A percentile compares a stretch with the other conserved stretches of the same genome.
Evolutionary conservation across 2,113 vertebrate species (phyloP).

Genomic region (Alouatta palliata): DNA sequence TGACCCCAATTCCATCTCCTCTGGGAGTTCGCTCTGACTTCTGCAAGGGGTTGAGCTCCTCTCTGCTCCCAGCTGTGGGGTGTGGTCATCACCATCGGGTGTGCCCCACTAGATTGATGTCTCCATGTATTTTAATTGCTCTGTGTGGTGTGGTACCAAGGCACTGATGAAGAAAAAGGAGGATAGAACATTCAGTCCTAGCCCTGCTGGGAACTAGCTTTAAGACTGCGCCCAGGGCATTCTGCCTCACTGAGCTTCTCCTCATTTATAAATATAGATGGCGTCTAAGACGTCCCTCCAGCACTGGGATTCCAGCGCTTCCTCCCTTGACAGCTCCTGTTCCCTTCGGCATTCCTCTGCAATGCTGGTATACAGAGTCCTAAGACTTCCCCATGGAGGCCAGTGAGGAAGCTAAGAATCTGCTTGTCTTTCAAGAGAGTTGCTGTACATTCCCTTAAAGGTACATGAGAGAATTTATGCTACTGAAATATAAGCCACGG

Average conservation of each 20-base stretch:
- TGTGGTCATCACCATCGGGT: too few relatives aligned
- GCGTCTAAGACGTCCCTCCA: neutral
- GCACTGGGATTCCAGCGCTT: neutral
- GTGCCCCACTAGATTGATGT: neutral
- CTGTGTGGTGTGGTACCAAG: neutral
- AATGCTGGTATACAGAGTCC: neutral
- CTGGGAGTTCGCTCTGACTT: neutral
- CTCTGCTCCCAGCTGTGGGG: neutral
- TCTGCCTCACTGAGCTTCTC: neutral
- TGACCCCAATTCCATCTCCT: neutral
- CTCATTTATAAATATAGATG: too few relatives aligned
- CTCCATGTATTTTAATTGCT: too few relatives aligned
- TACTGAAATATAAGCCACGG: neutral
- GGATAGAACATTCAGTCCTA: neutral
- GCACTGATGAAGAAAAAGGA: neutral
- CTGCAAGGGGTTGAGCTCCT: too few relatives aligned
- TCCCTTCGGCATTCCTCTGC: neutral
- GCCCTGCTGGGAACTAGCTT: neutral
- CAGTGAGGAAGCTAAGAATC: neutral
- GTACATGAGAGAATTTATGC: neutral
- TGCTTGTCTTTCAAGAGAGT: neutral
- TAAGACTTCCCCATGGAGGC: too few relatives aligned
- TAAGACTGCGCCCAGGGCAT: too few relatives aligned
- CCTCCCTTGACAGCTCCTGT: neutral
- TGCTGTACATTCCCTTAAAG: neutral